Evolutionary conservation across 2,113 vertebrate genomes (phyloP).

Genomic region (Lycaon pictus): DNA sequence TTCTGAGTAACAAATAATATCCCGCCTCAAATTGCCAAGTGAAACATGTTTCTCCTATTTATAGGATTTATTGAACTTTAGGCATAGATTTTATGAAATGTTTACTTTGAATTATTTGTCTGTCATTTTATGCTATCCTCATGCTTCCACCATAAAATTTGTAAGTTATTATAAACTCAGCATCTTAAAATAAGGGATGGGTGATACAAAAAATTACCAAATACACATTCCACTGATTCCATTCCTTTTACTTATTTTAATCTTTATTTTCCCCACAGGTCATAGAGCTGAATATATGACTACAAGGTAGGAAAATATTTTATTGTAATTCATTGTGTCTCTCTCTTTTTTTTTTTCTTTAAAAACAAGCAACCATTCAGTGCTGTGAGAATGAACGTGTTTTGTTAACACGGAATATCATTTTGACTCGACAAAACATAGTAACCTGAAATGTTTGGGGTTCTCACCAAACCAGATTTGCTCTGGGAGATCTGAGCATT

Average conservation of each 20-base stretch:
- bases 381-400: constrained; percentile 29
- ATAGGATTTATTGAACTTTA: constrained; percentile 37
- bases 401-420: background rate
- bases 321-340: constrained; percentile 49
- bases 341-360: background rate
- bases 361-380: constrained; percentile 52
- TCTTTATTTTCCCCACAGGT: constrained; percentile 88
- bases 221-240: background rate
- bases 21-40: background rate
- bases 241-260: constrained; percentile 62
- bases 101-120: constrained; percentile 43
- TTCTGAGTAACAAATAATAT: background rate
- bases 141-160: background rate
- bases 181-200: constrained; percentile 47
- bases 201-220: background rate
- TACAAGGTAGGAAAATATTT: constrained; percentile 93
- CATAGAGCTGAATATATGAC: constrained; percentile 98
- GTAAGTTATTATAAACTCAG: constrained; percentile 43
- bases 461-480: background rate
- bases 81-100: constrained; percentile 37
- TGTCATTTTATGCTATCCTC: background rate
- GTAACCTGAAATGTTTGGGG: background rate
- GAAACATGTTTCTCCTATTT: background rate
- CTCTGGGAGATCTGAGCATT: background rate
- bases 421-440: background rate